These are phyloP conservation scores for Helicolenus hilgendorfi DNA, from an alignment of 2,797 vertebrate species.

Conservation along the genomic window DNA sequence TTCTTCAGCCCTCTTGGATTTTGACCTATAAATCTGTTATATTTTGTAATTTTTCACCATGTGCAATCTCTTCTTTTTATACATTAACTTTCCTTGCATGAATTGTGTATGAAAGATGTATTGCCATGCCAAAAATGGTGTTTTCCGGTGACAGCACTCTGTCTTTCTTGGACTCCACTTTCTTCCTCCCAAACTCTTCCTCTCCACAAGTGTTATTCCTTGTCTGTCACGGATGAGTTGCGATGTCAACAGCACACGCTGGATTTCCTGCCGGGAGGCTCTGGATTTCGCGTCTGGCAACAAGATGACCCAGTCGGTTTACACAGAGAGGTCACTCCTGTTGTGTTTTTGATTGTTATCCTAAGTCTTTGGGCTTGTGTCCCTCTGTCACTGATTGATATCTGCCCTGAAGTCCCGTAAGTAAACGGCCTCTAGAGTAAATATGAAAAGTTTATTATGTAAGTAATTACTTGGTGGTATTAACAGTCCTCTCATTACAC, in stretches of 20 bases:
- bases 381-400: constrained; percentile 69
- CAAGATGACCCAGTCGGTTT: constrained; percentile 71
- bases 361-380: constrained; percentile 62
- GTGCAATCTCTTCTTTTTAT: constrained; percentile 28
- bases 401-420: constrained; percentile 50
- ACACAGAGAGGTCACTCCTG: constrained; percentile 71
- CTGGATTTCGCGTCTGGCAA: constrained; percentile 81
- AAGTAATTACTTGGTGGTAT: constrained; percentile 70
- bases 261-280: constrained; percentile 74
- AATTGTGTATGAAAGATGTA: constrained; percentile 49
- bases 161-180: constrained; percentile 34
- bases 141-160: constrained; percentile 49
- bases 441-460: constrained; percentile 74
- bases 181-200: constrained; percentile 32
- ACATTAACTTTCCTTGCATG: constrained; percentile 28
- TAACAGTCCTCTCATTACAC: constrained; percentile 70
- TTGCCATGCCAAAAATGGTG: constrained; percentile 9
- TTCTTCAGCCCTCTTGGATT: neutral
- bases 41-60: neutral
- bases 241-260: constrained; percentile 74
- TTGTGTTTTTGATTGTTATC: constrained; percentile 86
- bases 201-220: constrained; percentile 79
- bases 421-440: constrained; percentile 62
- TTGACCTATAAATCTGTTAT: neutral
- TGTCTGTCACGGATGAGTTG: constrained; percentile 77